Base-by-base conservation (phyloP, 2,797 vertebrate species). In the Apogon hyalosoma region DNA sequence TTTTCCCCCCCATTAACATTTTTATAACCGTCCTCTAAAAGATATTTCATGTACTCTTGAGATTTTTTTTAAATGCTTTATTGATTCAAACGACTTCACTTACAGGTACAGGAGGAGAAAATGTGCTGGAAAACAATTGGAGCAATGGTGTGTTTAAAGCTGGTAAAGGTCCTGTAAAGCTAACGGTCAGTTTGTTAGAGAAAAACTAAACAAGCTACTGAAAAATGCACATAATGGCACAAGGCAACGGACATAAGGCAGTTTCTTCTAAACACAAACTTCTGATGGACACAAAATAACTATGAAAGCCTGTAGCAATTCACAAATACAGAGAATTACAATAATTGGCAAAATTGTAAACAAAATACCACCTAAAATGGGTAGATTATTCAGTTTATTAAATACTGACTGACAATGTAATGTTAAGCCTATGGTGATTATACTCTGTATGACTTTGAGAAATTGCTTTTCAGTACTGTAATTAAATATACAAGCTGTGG, bases 171-270 rank as follows among this genome's bases (percentile, higher is more conserved):
- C 63, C 38, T 3, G 42, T 7, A 50, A 60, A 13, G 42, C 24
- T 63, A 82, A 79, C 72, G 76, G 67, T 70, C 73, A 6, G 38
- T 43, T 48, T 39, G 56, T 46, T 59, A 43, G 15, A 14, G 39
- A 52, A 38, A 51, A 51, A 3, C 41, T 71, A 0, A 45, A 76
- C 12, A 78, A 71, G 60, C 56, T 38, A 69, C 49, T 67, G 11
- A 65, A 11, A 45, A 70, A 73, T 11, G 24, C 47, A 69, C 62
- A 71, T 33, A 60, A 65, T 70, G 73, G 75, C 75, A 81, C 60
- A 61, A 52, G 76, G 75, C 56, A 72, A 75, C 58, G 70, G 82
- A 84, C 60, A 63, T 77, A 79, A 83, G 82, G 82, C 78, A 70
- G 49, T 16, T 16, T 67, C 18, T 38, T 65, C 28, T 56, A 54